phyloP scores from a whole-genome alignment of 2,888 invertebrate genomes.

The Platypus cylindrus region DNA sequence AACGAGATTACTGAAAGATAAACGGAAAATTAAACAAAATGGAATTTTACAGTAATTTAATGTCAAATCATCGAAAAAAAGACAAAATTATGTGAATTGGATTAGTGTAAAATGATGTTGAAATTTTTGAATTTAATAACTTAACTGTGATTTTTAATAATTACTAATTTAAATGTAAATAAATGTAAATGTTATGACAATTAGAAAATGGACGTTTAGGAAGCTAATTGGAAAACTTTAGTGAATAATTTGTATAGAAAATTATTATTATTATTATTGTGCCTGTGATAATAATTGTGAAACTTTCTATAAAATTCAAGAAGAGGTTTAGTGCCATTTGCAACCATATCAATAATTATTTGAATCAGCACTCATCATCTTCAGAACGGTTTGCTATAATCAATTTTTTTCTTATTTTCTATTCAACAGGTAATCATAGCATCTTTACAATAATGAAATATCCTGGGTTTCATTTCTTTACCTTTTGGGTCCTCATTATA shows the following conservation, averaged over 20 bases:
- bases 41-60: constrained; percentile 13
- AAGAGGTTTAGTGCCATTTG: too few relatives aligned
- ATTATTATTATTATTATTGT: too few relatives aligned
- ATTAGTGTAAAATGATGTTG: neutral
- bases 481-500: constrained; percentile 29
- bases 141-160: constrained; percentile 11
- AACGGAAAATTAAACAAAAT: constrained; percentile 3
- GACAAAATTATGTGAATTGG: constrained; percentile 2
- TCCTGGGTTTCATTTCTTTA: constrained; percentile 23
- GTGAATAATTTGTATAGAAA: too few relatives aligned
- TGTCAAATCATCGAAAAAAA: constrained; percentile 14
- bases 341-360: neutral
- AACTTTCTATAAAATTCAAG: neutral
- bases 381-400: constrained; percentile 14
- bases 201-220: too few relatives aligned
- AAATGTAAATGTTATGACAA: too few relatives aligned
- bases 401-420: constrained; percentile 9
- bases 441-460: constrained; percentile 14
- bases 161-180: too few relatives aligned
- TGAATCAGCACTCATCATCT: neutral
- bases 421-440: constrained; percentile 13
- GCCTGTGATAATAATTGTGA: too few relatives aligned
- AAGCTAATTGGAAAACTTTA: too few relatives aligned
- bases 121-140: neutral
- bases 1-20: neutral